Percentiles rank a stretch among this genome's conserved stretches.
Conservation (phyloP, 2,888 invertebrate genomes). For the Chaetoderma sp. region DNA sequence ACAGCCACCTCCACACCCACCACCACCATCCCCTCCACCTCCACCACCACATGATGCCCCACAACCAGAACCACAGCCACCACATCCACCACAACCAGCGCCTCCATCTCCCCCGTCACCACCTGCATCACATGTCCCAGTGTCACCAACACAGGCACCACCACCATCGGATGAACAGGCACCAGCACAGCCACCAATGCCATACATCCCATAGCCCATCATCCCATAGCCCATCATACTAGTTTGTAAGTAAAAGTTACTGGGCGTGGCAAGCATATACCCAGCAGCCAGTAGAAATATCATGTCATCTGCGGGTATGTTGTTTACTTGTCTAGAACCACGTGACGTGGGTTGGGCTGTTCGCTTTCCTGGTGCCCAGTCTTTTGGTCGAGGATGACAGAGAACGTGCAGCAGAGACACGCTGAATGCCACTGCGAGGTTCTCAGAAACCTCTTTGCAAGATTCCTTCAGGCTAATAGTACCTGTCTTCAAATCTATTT, state of each 20-base stretch:
- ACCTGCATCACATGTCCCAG: slow-evolving; percentile 41
- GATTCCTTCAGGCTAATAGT: slow-evolving; percentile 45
- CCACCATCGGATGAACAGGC: slow-evolving; percentile 34
- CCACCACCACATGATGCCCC: slow-evolving; percentile 40
- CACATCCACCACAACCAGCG: slow-evolving; percentile 42
- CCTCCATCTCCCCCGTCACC: slow-evolving; percentile 39
- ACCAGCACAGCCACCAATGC: slow-evolving; percentile 40
- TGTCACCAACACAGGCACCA: slow-evolving; percentile 18
- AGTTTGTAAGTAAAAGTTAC: slow-evolving; percentile 59
- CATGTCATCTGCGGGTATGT: slow-evolving; percentile 58
- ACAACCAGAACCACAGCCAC: slow-evolving; percentile 38
- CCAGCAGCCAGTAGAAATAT: slow-evolving; percentile 70
- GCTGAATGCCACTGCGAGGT: slow-evolving; percentile 70
- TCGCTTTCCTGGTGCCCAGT: slow-evolving; percentile 47
- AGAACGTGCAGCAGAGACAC: slow-evolving; percentile 71
- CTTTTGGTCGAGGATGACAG: slow-evolving; percentile 69
- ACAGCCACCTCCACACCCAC: slow-evolving; percentile 44
- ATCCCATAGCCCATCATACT: slow-evolving; percentile 30
- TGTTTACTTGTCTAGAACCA: slow-evolving; percentile 40
- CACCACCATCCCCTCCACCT: slow-evolving; percentile 39
- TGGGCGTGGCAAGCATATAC: slow-evolving; percentile 66
- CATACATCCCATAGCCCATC: slow-evolving; percentile 15
- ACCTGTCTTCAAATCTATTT: slow-evolving; percentile 57
- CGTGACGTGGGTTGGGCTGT: slow-evolving; percentile 13
- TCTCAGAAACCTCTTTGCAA: slow-evolving; percentile 68